These are phyloP conservation scores for Acholoe squamosa DNA, from an alignment of 2,888 invertebrate genomes.

Conservation along the genomic window DNA sequence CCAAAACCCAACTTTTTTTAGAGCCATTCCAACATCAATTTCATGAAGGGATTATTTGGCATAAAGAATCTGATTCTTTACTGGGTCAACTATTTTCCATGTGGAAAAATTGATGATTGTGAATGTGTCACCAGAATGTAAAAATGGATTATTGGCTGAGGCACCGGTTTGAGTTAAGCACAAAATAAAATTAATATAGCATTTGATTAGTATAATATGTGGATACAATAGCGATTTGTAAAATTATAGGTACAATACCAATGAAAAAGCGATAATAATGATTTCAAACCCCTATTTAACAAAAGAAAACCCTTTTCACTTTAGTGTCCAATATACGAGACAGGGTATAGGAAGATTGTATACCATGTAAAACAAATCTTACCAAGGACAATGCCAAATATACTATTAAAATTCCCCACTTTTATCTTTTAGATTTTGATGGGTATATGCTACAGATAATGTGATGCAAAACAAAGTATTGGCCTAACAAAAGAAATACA, in stretches of 20 bases:
- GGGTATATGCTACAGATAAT: slow-evolving; percentile 16
- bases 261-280: slow-evolving; percentile 50
- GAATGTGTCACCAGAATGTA: background rate
- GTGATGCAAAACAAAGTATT: slow-evolving; percentile 8
- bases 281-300: background rate
- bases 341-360: slow-evolving; percentile 25
- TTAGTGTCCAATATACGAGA: slow-evolving; percentile 44
- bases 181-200: slow-evolving; percentile 35
- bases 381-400: slow-evolving; percentile 38
- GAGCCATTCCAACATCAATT: too few species aligned
- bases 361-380: slow-evolving; percentile 49
- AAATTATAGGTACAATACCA: slow-evolving; percentile 29
- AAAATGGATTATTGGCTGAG: slow-evolving; percentile 5
- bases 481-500: background rate
- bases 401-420: slow-evolving; percentile 32
- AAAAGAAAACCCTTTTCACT: slow-evolving; percentile 2
- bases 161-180: slow-evolving; percentile 34
- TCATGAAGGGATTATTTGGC: too few species aligned
- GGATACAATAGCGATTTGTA: slow-evolving; percentile 29
- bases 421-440: slow-evolving; percentile 26
- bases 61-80: background rate
- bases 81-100: background rate
- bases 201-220: slow-evolving; percentile 48
- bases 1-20: background rate
- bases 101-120: background rate